phyloP scores from a whole-genome alignment of 1,140 invertebrate species.

The Prorops nasuta region DNA sequence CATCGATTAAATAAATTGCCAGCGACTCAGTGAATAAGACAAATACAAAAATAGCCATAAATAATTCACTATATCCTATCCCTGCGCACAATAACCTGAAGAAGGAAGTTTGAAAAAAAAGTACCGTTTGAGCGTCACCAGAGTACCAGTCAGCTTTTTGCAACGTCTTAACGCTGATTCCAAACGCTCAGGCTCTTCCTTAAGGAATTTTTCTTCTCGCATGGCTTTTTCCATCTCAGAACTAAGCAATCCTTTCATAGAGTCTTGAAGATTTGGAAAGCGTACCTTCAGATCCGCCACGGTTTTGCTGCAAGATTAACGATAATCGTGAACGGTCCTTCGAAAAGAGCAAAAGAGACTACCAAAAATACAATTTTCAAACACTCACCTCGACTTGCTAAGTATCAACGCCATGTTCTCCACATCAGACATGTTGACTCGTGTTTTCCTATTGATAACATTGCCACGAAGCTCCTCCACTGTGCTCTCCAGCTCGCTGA shows the following conservation, averaged over 20 bases:
- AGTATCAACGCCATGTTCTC: slow-evolving; percentile 93
- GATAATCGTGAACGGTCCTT: no score
- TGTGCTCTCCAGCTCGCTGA: slow-evolving; percentile 83
- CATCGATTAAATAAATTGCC: slow-evolving; percentile 20
- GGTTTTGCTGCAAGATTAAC: slow-evolving; percentile 70
- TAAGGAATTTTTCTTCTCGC: slow-evolving; percentile 92
- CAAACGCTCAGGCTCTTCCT: slow-evolving; percentile 90
- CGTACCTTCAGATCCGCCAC: slow-evolving; percentile 91
- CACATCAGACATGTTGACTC: slow-evolving; percentile 95
- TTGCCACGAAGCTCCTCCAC: slow-evolving; percentile 93
- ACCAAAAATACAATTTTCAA: neutral
- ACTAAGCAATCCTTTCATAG: slow-evolving; percentile 82
- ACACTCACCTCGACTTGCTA: slow-evolving; percentile 71
- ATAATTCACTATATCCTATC: no score
- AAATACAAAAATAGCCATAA: slow-evolving; percentile 2
- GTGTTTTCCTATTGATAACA: slow-evolving; percentile 90
- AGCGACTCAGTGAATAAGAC: neutral
- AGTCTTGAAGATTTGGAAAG: slow-evolving; percentile 86
- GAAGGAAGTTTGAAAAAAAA: neutral
- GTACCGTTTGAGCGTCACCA: slow-evolving; percentile 95
- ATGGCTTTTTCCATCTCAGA: slow-evolving; percentile 94
- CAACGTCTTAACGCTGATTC: slow-evolving; percentile 88
- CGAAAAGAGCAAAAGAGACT: neutral
- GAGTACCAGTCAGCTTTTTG: slow-evolving; percentile 93
- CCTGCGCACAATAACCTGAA: neutral